These are phyloP conservation scores for Alfaro cultratus DNA, from an alignment of 2,797 vertebrate genomes.

Conservation along the genomic window DNA sequence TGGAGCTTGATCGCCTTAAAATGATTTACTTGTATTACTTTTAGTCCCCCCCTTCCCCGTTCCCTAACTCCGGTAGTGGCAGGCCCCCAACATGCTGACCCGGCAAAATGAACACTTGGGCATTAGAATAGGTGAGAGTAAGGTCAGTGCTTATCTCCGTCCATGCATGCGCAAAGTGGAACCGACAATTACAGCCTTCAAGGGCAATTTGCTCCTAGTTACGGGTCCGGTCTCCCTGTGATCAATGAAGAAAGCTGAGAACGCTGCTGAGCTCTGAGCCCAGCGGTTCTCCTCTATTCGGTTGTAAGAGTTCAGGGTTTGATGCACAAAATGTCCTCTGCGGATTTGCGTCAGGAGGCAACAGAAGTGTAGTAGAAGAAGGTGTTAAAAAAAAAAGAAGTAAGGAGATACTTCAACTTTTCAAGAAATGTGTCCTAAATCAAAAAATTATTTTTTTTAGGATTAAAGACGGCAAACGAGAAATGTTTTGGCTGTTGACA, in stretches of 20 bases:
- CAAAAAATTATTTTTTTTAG: not conserved
- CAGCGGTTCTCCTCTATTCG: not conserved
- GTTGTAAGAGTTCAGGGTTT: slow-evolving; percentile 30
- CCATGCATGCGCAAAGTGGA: slow-evolving; percentile 41
- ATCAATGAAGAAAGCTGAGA: slow-evolving; percentile 34
- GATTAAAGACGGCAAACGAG: not conserved
- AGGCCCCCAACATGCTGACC: slow-evolving; percentile 12
- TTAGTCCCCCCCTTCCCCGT: too few relatives aligned
- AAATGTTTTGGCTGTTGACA: slow-evolving; percentile 7
- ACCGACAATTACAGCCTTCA: slow-evolving; percentile 45
- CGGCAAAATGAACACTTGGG: slow-evolving; percentile 22
- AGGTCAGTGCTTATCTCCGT: slow-evolving; percentile 54
- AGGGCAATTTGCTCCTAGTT: slow-evolving; percentile 52
- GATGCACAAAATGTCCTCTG: slow-evolving; percentile 29
- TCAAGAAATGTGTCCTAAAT: not conserved
- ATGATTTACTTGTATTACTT: too few relatives aligned
- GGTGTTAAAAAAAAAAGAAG: not conserved
- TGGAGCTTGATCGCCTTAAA: not conserved
- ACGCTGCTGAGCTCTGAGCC: slow-evolving; percentile 12
- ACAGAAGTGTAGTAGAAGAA: not conserved
- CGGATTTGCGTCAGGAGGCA: not conserved
- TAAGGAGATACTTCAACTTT: not conserved
- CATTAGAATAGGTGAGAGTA: slow-evolving; percentile 58
- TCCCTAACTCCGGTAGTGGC: slow-evolving; percentile 16
- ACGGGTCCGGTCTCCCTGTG: slow-evolving; percentile 28